phyloP scores from a whole-genome alignment of 2,888 invertebrate genomes.

The Lochmaea capreae region DNA sequence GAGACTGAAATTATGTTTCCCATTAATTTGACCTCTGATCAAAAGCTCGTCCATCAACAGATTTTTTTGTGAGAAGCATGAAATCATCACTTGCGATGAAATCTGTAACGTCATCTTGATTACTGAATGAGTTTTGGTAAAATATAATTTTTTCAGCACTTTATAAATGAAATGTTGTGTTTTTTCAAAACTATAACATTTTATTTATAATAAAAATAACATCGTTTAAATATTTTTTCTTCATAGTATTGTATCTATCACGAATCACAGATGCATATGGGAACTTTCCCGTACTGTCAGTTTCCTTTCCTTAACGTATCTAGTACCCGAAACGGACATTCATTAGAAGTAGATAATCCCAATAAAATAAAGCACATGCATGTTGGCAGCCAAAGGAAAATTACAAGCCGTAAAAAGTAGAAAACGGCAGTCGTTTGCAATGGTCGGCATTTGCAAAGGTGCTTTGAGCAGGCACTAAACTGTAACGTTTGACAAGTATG shows the following conservation, averaged over 20 bases:
- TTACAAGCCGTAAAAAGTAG: slow-evolving; percentile 37
- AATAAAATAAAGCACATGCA: slow-evolving; percentile 38
- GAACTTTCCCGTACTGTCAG: slow-evolving; percentile 23
- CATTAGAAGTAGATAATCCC: slow-evolving; percentile 34
- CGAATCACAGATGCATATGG: slow-evolving; percentile 22
- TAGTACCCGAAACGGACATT: slow-evolving; percentile 22
- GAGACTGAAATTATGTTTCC: too few relatives aligned
- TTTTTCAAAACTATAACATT: too few relatives aligned
- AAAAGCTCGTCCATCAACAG: too few relatives aligned
- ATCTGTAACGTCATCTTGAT: too few relatives aligned
- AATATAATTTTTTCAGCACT: too few relatives aligned
- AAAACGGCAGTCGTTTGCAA: slow-evolving; percentile 30
- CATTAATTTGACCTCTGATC: too few relatives aligned
- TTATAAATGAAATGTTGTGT: too few relatives aligned
- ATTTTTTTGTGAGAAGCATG: too few relatives aligned
- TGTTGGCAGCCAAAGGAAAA: slow-evolving; percentile 33
- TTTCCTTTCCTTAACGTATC: slow-evolving; percentile 10
- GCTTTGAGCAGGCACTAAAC: slow-evolving; percentile 41
- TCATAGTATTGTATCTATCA: slow-evolving; percentile 1
- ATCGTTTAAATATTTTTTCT: slow-evolving; percentile 1
- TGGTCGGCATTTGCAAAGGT: slow-evolving; percentile 43
- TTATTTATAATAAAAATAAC: not conserved
- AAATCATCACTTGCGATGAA: too few relatives aligned
- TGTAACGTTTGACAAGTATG: slow-evolving; percentile 45
- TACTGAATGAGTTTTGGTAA: too few relatives aligned